A percentile compares a stretch with the other conserved stretches of the same genome.
Conservation (phyloP, 2,113 vertebrate genomes). For the Rhynchopsitta pachyrhyncha region DNA sequence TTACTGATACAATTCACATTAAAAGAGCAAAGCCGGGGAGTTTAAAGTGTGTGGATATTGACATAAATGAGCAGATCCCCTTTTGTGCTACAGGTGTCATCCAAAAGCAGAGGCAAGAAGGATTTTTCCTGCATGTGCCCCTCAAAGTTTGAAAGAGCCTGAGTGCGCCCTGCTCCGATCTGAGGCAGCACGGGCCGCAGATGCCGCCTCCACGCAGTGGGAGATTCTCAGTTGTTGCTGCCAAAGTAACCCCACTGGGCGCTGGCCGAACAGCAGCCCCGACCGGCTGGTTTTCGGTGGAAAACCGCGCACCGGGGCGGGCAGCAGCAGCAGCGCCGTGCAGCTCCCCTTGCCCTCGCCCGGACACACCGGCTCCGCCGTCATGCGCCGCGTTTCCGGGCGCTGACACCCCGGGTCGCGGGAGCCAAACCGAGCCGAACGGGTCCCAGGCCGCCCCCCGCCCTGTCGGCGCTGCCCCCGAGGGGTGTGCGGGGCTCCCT, state of each 20-base stretch:
- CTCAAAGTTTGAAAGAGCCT: not conserved
- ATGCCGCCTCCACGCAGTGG: not conserved
- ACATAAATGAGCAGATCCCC: not conserved
- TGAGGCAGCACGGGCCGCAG: not conserved
- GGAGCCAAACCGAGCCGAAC: not conserved
- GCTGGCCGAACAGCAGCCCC: not conserved
- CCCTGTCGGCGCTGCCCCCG: not conserved
- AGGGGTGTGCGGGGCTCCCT: slow-evolving; percentile 55
- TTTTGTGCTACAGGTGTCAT: not conserved
- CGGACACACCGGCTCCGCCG: not conserved
- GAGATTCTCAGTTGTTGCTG: not conserved
- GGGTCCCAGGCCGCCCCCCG: not conserved
- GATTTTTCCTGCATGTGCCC: not conserved
- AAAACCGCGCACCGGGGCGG: not conserved
- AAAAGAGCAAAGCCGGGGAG: not conserved
- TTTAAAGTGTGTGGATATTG: not conserved
- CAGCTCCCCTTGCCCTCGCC: not conserved
- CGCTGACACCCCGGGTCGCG: not conserved
- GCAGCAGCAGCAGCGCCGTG: not conserved
- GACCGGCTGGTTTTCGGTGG: not conserved
- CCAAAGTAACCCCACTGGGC: not conserved
- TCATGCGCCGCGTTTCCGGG: not conserved
- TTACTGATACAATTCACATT: not conserved
- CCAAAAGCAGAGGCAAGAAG: not conserved
- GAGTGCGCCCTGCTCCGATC: not conserved